A percentile compares a stretch with the other conserved stretches of the same genome.
phyloP scores from a whole-genome alignment of 2,888 invertebrate genomes.

The Deilephila porcellus region DNA sequence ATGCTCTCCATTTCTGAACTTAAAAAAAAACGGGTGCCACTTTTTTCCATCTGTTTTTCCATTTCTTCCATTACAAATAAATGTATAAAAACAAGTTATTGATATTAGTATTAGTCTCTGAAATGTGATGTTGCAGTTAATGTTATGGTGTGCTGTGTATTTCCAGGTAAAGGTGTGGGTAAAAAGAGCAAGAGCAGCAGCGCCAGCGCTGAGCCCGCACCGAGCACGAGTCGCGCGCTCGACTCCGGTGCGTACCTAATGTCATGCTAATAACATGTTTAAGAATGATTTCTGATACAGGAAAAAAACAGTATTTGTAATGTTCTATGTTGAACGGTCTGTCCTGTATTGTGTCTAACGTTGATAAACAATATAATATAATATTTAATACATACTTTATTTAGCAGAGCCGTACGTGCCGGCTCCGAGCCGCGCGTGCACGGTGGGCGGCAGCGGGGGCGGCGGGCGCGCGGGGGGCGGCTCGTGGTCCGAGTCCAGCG shows the following conservation, averaged over 20 bases:
- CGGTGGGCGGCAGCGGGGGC: conserved; percentile 26
- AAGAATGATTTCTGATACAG: too few relatives aligned
- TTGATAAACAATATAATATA: too few relatives aligned
- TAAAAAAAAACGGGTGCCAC: neutral
- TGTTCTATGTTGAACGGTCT: too few relatives aligned
- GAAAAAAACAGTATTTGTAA: too few relatives aligned
- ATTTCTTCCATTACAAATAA: too few relatives aligned
- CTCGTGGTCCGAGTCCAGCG: conserved; percentile 42
- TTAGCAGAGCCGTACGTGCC: conserved; percentile 27
- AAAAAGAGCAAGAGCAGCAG: conserved; percentile 72
- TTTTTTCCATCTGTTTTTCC: neutral
- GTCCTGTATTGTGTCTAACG: too few relatives aligned
- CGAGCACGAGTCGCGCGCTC: conserved; percentile 46
- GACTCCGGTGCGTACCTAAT: neutral
- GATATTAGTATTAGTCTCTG: too few relatives aligned
- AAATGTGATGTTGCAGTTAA: neutral
- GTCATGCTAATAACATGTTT: too few relatives aligned
- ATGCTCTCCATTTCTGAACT: too few relatives aligned
- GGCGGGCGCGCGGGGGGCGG: conserved; percentile 31
- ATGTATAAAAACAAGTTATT: too few relatives aligned
- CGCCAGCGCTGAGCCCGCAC: conserved; percentile 52
- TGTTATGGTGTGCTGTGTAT: neutral
- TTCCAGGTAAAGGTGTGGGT: conserved; percentile 76
- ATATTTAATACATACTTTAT: neutral
- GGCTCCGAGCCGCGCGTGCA: conserved; percentile 33